A percentile compares a stretch with the other conserved stretches of the same genome.
Conservation (phyloP, 2,113 vertebrate genomes). For the pig (Sus scrofa) region T2T-Sscrofa CM000814.6:96743501-96744000, state of each 20-base stretch:
- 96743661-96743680: slow-evolving; percentile 33
- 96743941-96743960: neutral
- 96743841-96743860: slow-evolving; percentile 47
- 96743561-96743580: slow-evolving; percentile 28
- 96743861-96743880: neutral
- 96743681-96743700: slow-evolving; percentile 16
- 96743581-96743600: slow-evolving; percentile 10
- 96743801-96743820: neutral
- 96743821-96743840: neutral
- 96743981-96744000: neutral
- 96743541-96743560: slow-evolving; percentile 14
- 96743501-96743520: slow-evolving; percentile 25
- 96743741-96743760: neutral
- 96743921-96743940: neutral
- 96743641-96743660: neutral
- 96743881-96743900: neutral
- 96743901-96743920: neutral
- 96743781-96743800: neutral
- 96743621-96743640: neutral
- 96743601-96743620: neutral
- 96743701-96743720: neutral
- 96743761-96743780: neutral
- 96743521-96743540: slow-evolving; percentile 14
- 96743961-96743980: slow-evolving; percentile 3
- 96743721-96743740: slow-evolving; percentile 47